phyloP scores from a whole-genome alignment of 2,888 invertebrate genomes.

The Acanthoscelides obtectus region DNA sequence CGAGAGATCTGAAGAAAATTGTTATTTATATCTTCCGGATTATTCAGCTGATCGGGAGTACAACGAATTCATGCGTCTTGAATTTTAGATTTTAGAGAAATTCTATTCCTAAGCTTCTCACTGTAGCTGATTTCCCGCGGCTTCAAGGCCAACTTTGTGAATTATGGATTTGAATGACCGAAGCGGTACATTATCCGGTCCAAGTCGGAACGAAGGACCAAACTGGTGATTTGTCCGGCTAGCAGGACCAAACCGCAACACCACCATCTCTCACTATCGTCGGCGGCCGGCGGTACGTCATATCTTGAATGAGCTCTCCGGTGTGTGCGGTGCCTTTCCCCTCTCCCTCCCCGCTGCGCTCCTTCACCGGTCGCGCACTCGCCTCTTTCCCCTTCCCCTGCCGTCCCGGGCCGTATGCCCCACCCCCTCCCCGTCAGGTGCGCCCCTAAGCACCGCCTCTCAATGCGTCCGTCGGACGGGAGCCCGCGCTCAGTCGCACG shows the following conservation, averaged over 20 bases:
- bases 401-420: background rate
- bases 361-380: background rate
- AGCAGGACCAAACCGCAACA: background rate
- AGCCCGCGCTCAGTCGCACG: constrained; percentile 46
- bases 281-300: background rate
- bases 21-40: no score
- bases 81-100: no score
- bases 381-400: background rate
- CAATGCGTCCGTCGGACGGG: constrained; percentile 31
- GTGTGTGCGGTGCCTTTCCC: background rate
- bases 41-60: no score
- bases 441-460: background rate
- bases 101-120: no score
- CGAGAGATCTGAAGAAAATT: no score
- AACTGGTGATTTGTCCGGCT: no score
- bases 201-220: no score
- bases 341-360: background rate
- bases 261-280: background rate
- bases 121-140: no score
- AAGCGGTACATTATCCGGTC: no score
- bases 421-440: background rate
- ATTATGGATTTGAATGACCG: no score
- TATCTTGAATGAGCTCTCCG: background rate
- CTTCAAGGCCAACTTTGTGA: no score
- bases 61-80: no score